These are phyloP conservation scores for Ibidorhyncha struthersii DNA, from an alignment of 2,113 vertebrate species.

Conservation along the genomic window DNA sequence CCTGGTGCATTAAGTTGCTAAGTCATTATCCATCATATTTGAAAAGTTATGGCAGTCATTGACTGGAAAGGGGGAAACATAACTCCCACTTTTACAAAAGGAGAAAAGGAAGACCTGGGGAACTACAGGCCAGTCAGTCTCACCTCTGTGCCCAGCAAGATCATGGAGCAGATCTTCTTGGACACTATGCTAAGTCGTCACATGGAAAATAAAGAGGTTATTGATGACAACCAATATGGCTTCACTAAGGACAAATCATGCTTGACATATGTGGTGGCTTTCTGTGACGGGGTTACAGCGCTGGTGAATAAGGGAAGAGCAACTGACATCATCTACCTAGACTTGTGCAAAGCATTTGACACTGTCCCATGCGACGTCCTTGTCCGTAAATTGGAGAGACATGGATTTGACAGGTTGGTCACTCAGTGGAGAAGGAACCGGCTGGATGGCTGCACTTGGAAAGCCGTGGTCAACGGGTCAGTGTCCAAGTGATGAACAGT, in stretches of 20 bases:
- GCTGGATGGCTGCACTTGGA: not conserved
- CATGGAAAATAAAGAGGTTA: not conserved
- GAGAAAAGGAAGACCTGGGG: not conserved
- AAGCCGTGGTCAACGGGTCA: not conserved
- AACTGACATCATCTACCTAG: not conserved
- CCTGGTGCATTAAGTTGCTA: not conserved
- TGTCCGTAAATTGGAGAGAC: not conserved
- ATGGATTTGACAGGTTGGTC: not conserved
- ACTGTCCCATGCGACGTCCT: too few species aligned
- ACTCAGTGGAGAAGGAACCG: not conserved
- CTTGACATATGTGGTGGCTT: not conserved
- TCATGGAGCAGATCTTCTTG: not conserved
- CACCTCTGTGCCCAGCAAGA: not conserved
- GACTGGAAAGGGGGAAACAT: not conserved
- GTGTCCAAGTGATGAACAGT: not conserved
- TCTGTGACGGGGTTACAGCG: not conserved
- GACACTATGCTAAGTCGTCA: not conserved
- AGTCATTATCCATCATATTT: not conserved
- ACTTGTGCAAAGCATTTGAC: not conserved
- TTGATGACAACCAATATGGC: not conserved
- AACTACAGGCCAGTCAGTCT: not conserved
- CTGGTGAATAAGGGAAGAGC: not conserved
- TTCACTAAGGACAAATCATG: not conserved
- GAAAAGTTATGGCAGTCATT: not conserved
- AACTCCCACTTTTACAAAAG: not conserved